These are phyloP conservation scores for Cygnus buccinator DNA, from an alignment of 2,113 vertebrate species.

Conservation along the genomic window DNA sequence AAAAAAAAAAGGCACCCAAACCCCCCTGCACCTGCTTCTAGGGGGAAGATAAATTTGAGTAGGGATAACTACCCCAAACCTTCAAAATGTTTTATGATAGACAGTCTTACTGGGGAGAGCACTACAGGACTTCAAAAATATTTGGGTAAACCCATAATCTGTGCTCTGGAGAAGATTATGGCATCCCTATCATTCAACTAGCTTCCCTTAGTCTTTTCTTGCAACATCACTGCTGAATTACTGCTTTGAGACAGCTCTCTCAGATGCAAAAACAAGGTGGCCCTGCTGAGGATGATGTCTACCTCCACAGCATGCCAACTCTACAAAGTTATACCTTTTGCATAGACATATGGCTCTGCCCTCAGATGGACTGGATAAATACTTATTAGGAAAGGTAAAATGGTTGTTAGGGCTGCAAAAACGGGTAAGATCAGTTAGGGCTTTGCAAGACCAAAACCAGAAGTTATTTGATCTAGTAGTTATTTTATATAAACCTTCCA, in stretches of 20 bases:
- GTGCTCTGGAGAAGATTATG: not conserved
- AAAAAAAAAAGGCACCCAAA: too few relatives aligned
- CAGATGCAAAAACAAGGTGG: not conserved
- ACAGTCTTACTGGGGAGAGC: not conserved
- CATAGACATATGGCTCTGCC: not conserved
- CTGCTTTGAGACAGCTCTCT: not conserved
- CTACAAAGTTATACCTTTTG: not conserved
- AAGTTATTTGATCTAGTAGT: not conserved
- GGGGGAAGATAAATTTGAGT: not conserved
- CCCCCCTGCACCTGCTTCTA: not conserved
- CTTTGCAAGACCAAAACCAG: not conserved
- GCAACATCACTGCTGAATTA: not conserved
- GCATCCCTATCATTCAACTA: fast-evolving
- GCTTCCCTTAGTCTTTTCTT: not conserved
- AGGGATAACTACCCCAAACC: not conserved
- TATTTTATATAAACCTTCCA: conserved; percentile 3
- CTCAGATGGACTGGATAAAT: not conserved
- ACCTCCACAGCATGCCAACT: not conserved
- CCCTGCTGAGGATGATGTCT: not conserved
- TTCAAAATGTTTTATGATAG: not conserved
- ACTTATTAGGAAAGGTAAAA: not conserved
- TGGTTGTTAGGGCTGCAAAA: not conserved
- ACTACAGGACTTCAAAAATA: not conserved
- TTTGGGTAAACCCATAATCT: not conserved
- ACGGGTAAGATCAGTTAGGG: not conserved